A percentile compares a stretch with the other conserved stretches of the same genome.
phyloP scores from a whole-genome alignment of 2,113 vertebrate species.

The western clawed frog (Xenopus tropicalis) region UCB_Xtro_10.0 CM004452.2:20085501-20086000 shows the following conservation, averaged over 20 bases:
- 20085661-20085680: constrained; percentile 41
- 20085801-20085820: constrained; percentile 74
- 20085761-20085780: constrained; percentile 93
- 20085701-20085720: constrained; percentile 40
- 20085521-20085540: constrained; percentile 60
- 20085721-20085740: constrained; percentile 59
- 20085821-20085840: constrained; percentile 58
- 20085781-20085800: constrained; percentile 96
- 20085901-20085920: constrained; percentile 61
- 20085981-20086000: not conserved
- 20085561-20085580: constrained; percentile 57
- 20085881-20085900: constrained; percentile 57
- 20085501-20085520: constrained; percentile 59
- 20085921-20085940: constrained; percentile 63
- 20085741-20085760: constrained; percentile 72
- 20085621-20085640: constrained; percentile 55
- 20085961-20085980: constrained; percentile 7
- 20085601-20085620: constrained; percentile 65
- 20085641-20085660: constrained; percentile 47
- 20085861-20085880: constrained; percentile 58
- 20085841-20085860: constrained; percentile 62
- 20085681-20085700: constrained; percentile 69
- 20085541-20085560: constrained; percentile 55
- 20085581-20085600: constrained; percentile 61
- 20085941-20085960: constrained; percentile 59